Evolutionary conservation across 2,797 vertebrate species (phyloP), one percentile per base, ranked within the genome.

Genomic region (Sebastes trivittatus): DNA sequence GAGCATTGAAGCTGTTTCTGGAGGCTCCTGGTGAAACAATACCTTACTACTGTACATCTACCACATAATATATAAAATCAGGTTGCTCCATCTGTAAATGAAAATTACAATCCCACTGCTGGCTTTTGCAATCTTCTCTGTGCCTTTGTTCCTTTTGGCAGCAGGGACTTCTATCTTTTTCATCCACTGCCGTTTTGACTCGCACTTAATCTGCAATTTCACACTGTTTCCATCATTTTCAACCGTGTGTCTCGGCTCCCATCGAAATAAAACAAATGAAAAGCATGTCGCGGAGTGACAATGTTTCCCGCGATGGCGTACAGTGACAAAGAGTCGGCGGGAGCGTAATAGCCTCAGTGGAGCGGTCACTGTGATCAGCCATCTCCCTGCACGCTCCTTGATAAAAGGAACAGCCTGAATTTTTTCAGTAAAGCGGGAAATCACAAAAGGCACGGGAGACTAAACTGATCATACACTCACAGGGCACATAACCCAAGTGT

Each of bases 101-200:
- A 6, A 58, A 58, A 52, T 16, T 3, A 32, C 65, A 58, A 75
- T 58, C 55, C 49, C n/a, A 0, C 42, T 81, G 55, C 76, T 58
- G 11, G 7, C 32, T 62, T 49, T 60, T 69, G 38, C 76, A 23
- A n/a, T 82, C 46, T 72, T 55, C 42, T 56, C 65, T 18, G 4
- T 71, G 68, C 34, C 65, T 72, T 82, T 77, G 65, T 89, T 81
- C 59, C 54, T 55, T 59, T 82, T 83, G 77, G 58, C 67, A 72
- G 87, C 42, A 1, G 77, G 70, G 68, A 76, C 73, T 91, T 92
- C 61, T 63, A 55, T 90, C 73, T 54, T 80, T 87, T 88, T 87
- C 78, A 84, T 85, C 73, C 54, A 49, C 75, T 25, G 36, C 69
- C 16, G 8, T 72, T 83, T 73, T 52, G 29, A 85, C 72, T 82